Evolutionary conservation across 2,888 invertebrate species (phyloP).

Genomic region (Melanchra persicariae): DNA sequence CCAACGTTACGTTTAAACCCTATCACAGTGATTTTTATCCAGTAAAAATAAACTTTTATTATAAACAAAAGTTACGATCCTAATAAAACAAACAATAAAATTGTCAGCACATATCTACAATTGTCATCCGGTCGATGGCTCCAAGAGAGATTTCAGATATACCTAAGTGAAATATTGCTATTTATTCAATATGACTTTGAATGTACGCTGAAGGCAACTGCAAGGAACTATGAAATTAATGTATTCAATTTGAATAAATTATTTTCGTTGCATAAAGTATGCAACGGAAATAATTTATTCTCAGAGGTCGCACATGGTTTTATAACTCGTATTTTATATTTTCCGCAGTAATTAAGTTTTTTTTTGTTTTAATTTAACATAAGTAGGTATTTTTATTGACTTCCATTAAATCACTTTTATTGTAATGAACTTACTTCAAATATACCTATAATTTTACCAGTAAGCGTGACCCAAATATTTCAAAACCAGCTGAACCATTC

Average conservation of each 20-base stretch:
- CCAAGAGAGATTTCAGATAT: neutral
- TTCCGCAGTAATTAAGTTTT: conserved; percentile 11
- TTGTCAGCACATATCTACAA: conserved; percentile 7
- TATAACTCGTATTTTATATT: neutral
- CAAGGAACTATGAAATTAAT: neutral
- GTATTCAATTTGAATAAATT: conserved; percentile 27
- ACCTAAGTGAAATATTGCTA: conserved; percentile 23
- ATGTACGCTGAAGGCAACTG: conserved; percentile 4
- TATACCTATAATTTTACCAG: neutral
- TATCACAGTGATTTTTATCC: neutral
- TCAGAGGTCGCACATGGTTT: neutral
- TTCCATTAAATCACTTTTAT: neutral
- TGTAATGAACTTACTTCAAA: neutral
- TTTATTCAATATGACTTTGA: conserved; percentile 20
- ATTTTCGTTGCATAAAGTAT: neutral
- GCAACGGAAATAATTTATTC: neutral
- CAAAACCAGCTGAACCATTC: conserved; percentile 5
- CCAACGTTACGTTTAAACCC: neutral
- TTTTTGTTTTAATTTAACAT: too few relatives aligned
- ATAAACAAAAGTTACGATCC: neutral
- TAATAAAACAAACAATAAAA: conserved; percentile 13
- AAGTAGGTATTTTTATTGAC: too few relatives aligned
- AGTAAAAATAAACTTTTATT: neutral
- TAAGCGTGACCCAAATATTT: conserved; percentile 8
- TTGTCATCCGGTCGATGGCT: conserved; percentile 30